Evolutionary conservation across 2,113 vertebrate genomes (phyloP), one percentile per base, ranked within the genome.

Genomic region (Hirundichthys speculiger): DNA sequence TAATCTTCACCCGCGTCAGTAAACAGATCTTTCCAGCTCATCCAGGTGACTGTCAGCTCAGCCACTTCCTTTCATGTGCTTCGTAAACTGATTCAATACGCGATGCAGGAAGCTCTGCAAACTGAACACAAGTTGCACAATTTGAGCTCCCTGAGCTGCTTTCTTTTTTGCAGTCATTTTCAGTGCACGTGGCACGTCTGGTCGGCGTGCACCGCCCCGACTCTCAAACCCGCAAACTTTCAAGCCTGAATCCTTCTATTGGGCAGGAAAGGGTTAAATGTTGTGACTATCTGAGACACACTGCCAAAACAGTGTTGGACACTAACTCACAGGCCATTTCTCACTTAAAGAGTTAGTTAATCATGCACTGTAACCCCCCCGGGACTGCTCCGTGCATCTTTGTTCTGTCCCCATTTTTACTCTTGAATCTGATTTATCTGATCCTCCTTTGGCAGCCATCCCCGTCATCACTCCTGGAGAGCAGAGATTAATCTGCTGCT

Each of bases 1-100:
- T n/a, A n/a, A n/a, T 42, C 25, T 41, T 40, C 55, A 52, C 45
- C 56, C 46, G 47, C 53, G 1, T 69, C 45, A 67, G 51, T 63
- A 40, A 73, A 77, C 41, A 61, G 15, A 42, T 14, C 42, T 18
- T 13, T 73, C 39, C 54, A 9, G 62, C 76, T 72, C 61, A 75
- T 56, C 75, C 56, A 60, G 48, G 71, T 79, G 64, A 65, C 67
- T 48, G 56, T 76, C 49, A 71, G 75, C 80, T 86, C 83, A 77
- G 83, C 73, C 4, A 55, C 75, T 78, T 68, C 56, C 65, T 84
- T 80, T 82, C 71, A 72, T 30, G 14, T 15, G 46, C 50, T 56
- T 72, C 72, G 34, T 51, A 55, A 18, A 55, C 54, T 22, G 50
- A 78, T 77, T 79, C 73, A 73, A 75, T 57, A 73, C 48, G 9